These are phyloP conservation scores for Nestor notabilis DNA, from an alignment of 2,113 vertebrate species.

Conservation along the genomic window DNA sequence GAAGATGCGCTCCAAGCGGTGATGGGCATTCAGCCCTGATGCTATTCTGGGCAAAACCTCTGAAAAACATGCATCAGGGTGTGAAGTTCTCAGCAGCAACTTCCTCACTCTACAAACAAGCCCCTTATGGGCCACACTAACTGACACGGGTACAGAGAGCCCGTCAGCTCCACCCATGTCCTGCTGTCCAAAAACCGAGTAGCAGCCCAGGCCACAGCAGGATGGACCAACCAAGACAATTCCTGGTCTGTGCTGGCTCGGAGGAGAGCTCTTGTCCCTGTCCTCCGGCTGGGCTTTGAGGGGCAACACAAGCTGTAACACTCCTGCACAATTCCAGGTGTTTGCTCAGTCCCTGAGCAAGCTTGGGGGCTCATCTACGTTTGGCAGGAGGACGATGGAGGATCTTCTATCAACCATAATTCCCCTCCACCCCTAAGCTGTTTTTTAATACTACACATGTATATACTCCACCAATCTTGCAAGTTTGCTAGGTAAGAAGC, in stretches of 20 bases:
- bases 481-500: constrained; percentile 36
- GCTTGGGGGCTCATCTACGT: not conserved
- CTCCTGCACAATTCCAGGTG: not conserved
- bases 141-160: not conserved
- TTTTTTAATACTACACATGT: not conserved
- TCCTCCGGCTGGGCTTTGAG: not conserved
- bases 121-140: not conserved
- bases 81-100: not conserved
- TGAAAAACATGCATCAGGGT: not conserved
- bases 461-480: not conserved
- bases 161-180: not conserved
- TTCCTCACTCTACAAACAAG: not conserved
- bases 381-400: not conserved
- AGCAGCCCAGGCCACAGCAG: not conserved
- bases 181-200: not conserved
- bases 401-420: not conserved
- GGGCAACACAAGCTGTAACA: not conserved
- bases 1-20: not conserved
- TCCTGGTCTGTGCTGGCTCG: not conserved
- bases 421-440: fast-evolving
- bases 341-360: not conserved
- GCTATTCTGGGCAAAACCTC: not conserved
- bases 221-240: not conserved
- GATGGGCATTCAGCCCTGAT: not conserved
- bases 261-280: not conserved